phyloP scores from a whole-genome alignment of 2,888 invertebrate species.

The Philereme vetulata region DNA sequence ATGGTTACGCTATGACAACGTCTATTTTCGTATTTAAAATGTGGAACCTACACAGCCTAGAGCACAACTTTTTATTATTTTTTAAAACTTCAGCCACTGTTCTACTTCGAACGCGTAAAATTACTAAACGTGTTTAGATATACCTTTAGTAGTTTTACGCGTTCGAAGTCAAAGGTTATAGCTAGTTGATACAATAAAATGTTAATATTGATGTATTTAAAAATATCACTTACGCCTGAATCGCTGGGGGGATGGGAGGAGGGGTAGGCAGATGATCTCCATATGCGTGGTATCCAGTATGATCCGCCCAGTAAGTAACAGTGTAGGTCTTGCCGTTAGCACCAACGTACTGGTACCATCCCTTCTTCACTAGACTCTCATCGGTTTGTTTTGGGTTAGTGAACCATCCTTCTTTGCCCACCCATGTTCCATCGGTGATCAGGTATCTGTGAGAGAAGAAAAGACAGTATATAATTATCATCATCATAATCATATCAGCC shows the following conservation, averaged over 20 bases:
- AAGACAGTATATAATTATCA: no score
- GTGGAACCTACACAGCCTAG: no score
- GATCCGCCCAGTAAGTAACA: slow-evolving; percentile 75
- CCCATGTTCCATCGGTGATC: slow-evolving; percentile 74
- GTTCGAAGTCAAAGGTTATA: no score
- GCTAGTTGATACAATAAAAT: no score
- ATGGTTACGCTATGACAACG: no score
- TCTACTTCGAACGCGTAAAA: no score
- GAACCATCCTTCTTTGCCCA: slow-evolving; percentile 73
- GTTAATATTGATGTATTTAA: not conserved
- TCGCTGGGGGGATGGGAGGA: slow-evolving; percentile 66
- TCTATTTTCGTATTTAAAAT: no score
- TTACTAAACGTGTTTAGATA: no score
- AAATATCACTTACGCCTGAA: slow-evolving; percentile 67
- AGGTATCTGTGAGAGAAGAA: slow-evolving; percentile 58
- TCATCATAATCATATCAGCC: no score
- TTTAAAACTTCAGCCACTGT: no score
- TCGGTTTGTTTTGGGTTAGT: slow-evolving; percentile 61
- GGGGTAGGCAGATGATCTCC: slow-evolving; percentile 77
- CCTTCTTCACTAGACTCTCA: slow-evolving; percentile 75
- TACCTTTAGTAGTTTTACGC: no score
- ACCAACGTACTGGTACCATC: slow-evolving; percentile 74
- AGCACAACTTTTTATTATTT: no score
- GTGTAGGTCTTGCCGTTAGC: slow-evolving; percentile 74
- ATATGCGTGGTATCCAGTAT: slow-evolving; percentile 73